Percentiles rank a stretch among this genome's conserved stretches.
Evolutionary conservation across 2,113 vertebrate genomes (phyloP).

Genomic region (Sphyrna mokarran): DNA sequence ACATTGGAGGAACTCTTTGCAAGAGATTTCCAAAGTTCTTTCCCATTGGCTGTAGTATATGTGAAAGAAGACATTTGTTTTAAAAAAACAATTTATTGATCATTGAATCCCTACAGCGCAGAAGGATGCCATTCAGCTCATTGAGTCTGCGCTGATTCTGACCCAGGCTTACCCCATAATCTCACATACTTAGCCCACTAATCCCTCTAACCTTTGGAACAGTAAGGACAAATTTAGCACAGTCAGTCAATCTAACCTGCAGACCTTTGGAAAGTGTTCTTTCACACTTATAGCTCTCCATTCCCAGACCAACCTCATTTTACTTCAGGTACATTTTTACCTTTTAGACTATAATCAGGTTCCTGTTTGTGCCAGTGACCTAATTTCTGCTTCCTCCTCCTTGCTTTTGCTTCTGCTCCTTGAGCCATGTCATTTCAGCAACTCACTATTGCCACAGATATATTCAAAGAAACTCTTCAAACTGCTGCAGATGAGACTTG

Average conservation of each 20-base stretch:
- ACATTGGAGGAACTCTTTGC: not conserved
- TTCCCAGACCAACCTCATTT: not conserved
- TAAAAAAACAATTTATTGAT: not conserved
- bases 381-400: not conserved
- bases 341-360: not conserved
- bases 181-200: too few species aligned
- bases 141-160: too few species aligned
- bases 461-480: not conserved
- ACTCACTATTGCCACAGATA: not conserved
- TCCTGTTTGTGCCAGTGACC: not conserved
- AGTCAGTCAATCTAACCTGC: too few species aligned
- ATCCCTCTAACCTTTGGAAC: too few species aligned
- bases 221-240: too few species aligned
- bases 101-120: not conserved
- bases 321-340: not conserved
- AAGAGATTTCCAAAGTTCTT: not conserved
- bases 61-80: not conserved
- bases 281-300: not conserved
- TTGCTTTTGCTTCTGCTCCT: not conserved
- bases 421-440: not conserved
- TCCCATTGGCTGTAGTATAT: not conserved
- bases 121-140: too few species aligned
- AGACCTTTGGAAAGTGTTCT: not conserved
- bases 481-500: not conserved
- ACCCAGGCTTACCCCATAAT: too few species aligned